Evolutionary conservation across 35 echinoderm and acorn worm genomes (phyloP), one percentile per base, ranked within the genome.

Genomic region (Eucidaris tribuloides): DNA sequence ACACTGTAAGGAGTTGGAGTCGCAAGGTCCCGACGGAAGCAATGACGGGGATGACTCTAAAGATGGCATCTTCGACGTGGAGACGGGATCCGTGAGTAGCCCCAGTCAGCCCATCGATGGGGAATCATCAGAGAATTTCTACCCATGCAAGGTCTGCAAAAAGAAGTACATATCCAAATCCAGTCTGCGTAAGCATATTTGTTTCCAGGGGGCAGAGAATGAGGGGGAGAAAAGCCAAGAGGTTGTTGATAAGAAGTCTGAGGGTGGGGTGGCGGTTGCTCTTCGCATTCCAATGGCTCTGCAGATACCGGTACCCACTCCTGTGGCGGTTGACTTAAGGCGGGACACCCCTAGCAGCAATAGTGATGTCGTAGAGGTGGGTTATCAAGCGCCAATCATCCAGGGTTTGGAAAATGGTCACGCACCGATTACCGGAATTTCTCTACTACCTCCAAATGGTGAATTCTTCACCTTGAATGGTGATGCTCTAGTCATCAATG

Each of bases 151-250:
- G 82, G 94, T 92, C 37, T 97, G 94, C 56, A 85, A 80, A 57
- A 97, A 97, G 85, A 52, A 45, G 2, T 97, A 88, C 42, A 80
- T 83, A 54, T 92, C 89, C 40, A 86, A 90, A 54, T 97, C 94
- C n/a, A 88, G 94, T 58, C 58, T 97, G 34, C 57, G 94, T 34
- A 97, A 97, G 54, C 94, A 97, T 66, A 86, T 92, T 42, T 97
- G 94, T 63, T 45, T 64, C 23, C 65, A 60, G 11, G 74, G 72
- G 24, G 62, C 59, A 33, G 89, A 74, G 30, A 36, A 27, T 35
- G 68, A 42, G 23, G n/a, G n/a, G n/a, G 48, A 52, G 9, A 74
- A 74, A 44, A 40, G 68, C 40, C 68, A 41, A 22, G 27, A 2
- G 3, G 38, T 22, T 44, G 68, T 24, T 9, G 68, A 74, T 17